phyloP scores from a whole-genome alignment of 1,140 invertebrate species.

The Brachionus rotundiformis region DNA sequence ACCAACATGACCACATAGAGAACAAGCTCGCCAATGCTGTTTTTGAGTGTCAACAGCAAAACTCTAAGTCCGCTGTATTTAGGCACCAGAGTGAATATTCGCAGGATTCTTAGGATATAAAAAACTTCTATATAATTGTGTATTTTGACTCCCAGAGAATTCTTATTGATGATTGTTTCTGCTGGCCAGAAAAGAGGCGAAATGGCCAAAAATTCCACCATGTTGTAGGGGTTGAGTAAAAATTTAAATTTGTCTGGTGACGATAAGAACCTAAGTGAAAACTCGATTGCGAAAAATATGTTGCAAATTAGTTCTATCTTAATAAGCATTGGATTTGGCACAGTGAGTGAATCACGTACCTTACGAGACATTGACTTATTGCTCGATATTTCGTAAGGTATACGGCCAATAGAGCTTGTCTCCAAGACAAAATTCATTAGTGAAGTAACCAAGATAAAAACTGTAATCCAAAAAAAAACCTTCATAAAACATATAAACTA shows the following conservation, averaged over 20 bases:
- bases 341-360: slow-evolving; percentile 9
- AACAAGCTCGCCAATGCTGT: slow-evolving; percentile 60
- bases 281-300: slow-evolving; percentile 42
- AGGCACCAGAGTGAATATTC: slow-evolving; percentile 59
- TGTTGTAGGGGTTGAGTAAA: slow-evolving; percentile 64
- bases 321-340: slow-evolving; percentile 28
- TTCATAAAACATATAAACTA: too few species aligned
- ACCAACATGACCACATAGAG: slow-evolving; percentile 92
- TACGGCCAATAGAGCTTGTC: slow-evolving; percentile 11
- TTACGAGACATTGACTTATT: slow-evolving; percentile 13
- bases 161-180: not conserved
- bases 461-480: slow-evolving; percentile 35
- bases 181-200: not conserved
- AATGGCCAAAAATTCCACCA: slow-evolving; percentile 63
- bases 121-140: slow-evolving; percentile 57
- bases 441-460: slow-evolving; percentile 27
- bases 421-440: slow-evolving; percentile 27
- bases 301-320: slow-evolving; percentile 33
- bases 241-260: slow-evolving; percentile 63
- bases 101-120: slow-evolving; percentile 58
- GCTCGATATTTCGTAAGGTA: slow-evolving; percentile 31
- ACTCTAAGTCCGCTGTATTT: slow-evolving; percentile 62
- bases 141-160: slow-evolving; percentile 48
- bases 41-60: slow-evolving; percentile 59
- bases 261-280: slow-evolving; percentile 60